Evolutionary conservation across 2,113 vertebrate genomes (phyloP).

Genomic region (Sorex fumeus): DNA sequence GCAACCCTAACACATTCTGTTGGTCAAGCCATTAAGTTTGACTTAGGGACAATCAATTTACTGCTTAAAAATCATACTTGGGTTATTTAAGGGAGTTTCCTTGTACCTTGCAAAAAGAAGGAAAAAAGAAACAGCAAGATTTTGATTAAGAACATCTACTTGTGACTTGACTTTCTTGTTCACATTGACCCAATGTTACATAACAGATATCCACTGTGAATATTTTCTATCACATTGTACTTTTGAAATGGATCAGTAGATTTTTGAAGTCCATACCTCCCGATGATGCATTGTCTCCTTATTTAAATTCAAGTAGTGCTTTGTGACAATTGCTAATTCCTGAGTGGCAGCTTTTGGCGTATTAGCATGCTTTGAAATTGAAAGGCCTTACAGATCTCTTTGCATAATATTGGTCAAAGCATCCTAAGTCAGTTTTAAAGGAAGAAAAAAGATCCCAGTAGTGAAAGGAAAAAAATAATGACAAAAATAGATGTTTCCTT

Average conservation of each 20-base stretch:
- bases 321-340: conserved; percentile 65
- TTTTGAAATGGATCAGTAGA: conserved; percentile 35
- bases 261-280: conserved; percentile 54
- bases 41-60: background rate
- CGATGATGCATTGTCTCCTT: conserved; percentile 44
- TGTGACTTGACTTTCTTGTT: conserved; percentile 52
- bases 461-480: conserved; percentile 63
- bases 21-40: conserved; percentile 17
- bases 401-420: conserved; percentile 74
- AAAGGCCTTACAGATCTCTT: conserved; percentile 68
- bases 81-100: conserved; percentile 22
- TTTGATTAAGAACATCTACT: conserved; percentile 24
- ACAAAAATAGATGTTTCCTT: conserved; percentile 45
- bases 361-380: conserved; percentile 74
- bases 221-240: background rate
- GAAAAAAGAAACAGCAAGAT: background rate
- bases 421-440: conserved; percentile 67
- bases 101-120: background rate
- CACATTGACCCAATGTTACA: background rate
- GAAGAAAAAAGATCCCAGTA: conserved; percentile 54
- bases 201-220: background rate
- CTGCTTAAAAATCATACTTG: background rate
- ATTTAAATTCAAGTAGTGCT: conserved; percentile 70
- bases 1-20: too few species aligned
- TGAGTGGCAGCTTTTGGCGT: conserved; percentile 62